These are phyloP conservation scores for Prionace glauca DNA, from an alignment of 2,797 vertebrate species.

Conservation along the genomic window DNA sequence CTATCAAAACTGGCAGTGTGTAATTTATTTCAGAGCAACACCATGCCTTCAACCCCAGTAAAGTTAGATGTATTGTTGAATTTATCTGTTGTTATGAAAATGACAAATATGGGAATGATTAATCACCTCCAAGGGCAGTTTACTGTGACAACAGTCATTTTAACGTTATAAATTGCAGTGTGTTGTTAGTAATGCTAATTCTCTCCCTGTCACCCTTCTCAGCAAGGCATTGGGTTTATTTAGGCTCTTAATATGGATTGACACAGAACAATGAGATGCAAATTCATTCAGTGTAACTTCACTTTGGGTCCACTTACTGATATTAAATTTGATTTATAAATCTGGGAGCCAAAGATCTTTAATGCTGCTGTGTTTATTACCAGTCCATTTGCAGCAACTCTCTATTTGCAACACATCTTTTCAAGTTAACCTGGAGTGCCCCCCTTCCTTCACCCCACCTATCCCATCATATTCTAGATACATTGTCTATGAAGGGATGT, in stretches of 20 bases:
- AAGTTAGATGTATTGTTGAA: constrained; percentile 34
- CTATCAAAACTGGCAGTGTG: not conserved
- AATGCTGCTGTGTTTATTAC: not conserved
- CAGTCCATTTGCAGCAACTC: not conserved
- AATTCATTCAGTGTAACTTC: not conserved
- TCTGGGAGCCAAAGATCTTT: constrained; percentile 8
- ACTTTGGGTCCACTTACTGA: not conserved
- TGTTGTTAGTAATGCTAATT: constrained; percentile 7
- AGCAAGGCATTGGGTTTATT: not conserved
- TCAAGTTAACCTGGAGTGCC: not conserved
- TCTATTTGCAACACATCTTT: not conserved
- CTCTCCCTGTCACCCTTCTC: not conserved
- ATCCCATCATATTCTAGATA: too few relatives aligned
- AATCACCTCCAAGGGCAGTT: constrained; percentile 29
- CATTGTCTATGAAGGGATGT: not conserved
- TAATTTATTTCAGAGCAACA: constrained; percentile 33
- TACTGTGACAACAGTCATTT: constrained; percentile 5
- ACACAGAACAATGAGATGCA: not conserved
- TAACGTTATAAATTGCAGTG: not conserved
- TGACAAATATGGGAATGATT: constrained; percentile 1
- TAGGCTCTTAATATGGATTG: not conserved
- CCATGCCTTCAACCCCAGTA: not conserved
- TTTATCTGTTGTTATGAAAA: constrained; percentile 18
- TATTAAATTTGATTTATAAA: not conserved
- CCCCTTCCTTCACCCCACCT: not conserved